Evolutionary conservation across 2,113 vertebrate genomes (phyloP), one percentile per base, ranked within the genome.

Genomic region (Platysternon megacephalum): DNA sequence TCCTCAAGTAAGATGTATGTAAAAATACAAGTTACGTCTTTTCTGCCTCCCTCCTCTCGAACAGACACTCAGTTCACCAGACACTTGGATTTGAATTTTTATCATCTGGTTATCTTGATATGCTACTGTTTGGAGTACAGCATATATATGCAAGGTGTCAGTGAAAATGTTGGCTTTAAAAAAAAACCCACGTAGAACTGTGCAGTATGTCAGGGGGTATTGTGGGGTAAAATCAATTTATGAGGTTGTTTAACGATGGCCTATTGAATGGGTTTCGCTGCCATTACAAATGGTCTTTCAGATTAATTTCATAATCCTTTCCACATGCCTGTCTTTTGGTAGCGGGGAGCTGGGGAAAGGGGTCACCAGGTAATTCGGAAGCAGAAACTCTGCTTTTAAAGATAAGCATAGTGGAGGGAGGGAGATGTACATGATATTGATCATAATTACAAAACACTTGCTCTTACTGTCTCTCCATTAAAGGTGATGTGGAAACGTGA

Each of bases 361-460:
- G 90, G 81, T 93, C 92, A 24, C 0, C 2, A 68, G 11, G 0
- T 84, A 81, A 88, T 16, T 94, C 65, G 76, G 52, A 65, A 88
- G 89, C 79, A 93, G 92, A 92, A 32, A 24, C 42, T 28, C 88
- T 65, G n/a, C 85, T 97, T 53, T 3, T 81, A 79, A 65, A 2
- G 35, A 44, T 74, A 79, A 93, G 86, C 81, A 85, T 0, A 5
- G 4, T 78, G 26, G 74, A 44, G 65, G 93, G 87, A 87, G 94
- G 79, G 5, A 52, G 90, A 51, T 0, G 4, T 87, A 87, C 91
- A 2, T 52, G n/a, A 90, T 44, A 85, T 61, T 91, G 88, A 87
- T 81, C 72, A 10, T 74, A 84, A 96, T 95, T 95, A 89, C 61
- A 51, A 82, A 84, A 55, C 94, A 88, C 89, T 85, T 91, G 90